Evolutionary conservation across 2,113 vertebrate genomes (phyloP), one percentile per base, ranked within the genome.

Genomic region (Hydropotes inermis): DNA sequence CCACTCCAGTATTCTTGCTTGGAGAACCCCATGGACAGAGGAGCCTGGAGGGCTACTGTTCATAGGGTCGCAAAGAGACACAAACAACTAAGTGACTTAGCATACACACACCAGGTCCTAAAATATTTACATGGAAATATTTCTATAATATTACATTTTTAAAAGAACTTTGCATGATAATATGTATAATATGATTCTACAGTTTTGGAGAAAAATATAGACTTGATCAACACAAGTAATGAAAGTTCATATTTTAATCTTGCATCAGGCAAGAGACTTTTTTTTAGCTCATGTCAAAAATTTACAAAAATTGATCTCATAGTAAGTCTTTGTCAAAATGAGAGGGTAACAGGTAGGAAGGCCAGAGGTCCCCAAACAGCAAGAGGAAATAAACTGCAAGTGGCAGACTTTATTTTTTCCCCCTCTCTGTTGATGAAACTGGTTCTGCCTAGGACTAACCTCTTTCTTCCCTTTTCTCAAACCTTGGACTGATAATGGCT

Each of bases 81-180:
- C 11, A 74, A 11, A 43, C 2, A 3, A 76, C 70, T 43, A 43
- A 74, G 36, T 43, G 36, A 74, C 36, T 74, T 74, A 43, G 70
- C 36, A 74, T 23, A 43, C 33, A 67, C 23, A 43, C 23, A 76
- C 23, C 70, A 76, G 21, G 70, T 27, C 23, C 36, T 43, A 76
- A 70, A 76, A 2, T n/a, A 93, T 67, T 94, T 92, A 86, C 52
- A n/a, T 54, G 19, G 28, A 67, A 95, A 50, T 45, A 76, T 83
- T 87, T 95, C 50, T 21, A 28, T 23, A 50, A 82, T 76, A 16
- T 61, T 89, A 89, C 14, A 57, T 54, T 78, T 82, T 93, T 25
- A 67, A 94, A 95, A 70, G 83, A 43, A 78, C 28, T 67, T 45
- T 89, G 10, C 39, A 92, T 87, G 54, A 82, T 93, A 85, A 87